Evolutionary conservation across 2,888 invertebrate genomes (phyloP).

Genomic region (Sussaba pulchella): DNA sequence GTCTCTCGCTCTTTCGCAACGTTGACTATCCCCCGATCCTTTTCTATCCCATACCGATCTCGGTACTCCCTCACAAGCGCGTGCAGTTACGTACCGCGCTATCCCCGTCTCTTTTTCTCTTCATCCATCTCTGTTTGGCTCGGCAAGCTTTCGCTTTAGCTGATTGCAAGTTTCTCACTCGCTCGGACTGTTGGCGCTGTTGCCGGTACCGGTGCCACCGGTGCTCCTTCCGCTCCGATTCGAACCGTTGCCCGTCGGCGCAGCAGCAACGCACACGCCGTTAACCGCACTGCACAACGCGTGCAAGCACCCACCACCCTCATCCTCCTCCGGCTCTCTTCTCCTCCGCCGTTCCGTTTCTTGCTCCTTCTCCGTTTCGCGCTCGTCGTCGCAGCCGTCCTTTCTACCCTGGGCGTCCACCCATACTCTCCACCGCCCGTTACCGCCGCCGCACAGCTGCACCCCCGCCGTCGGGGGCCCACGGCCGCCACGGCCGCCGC

Average conservation of each 20-base stretch:
- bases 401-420: slow-evolving; percentile 61
- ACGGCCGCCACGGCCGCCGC: slow-evolving; percentile 65
- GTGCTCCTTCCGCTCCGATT: slow-evolving; percentile 77
- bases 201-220: slow-evolving; percentile 68
- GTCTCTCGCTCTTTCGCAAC: slow-evolving; percentile 58
- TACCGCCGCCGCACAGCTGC: slow-evolving; percentile 61
- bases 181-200: slow-evolving; percentile 68
- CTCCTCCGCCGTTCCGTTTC: slow-evolving; percentile 66
- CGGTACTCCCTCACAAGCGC: slow-evolving; percentile 61
- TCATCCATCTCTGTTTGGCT: slow-evolving; percentile 68
- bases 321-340: slow-evolving; percentile 39
- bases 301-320: slow-evolving; percentile 76
- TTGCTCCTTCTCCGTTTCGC: slow-evolving; percentile 69
- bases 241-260: slow-evolving; percentile 81
- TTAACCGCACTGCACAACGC: slow-evolving; percentile 83
- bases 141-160: slow-evolving; percentile 67
- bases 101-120: slow-evolving; percentile 61
- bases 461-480: slow-evolving; percentile 66
- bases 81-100: slow-evolving; percentile 63
- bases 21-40: slow-evolving; percentile 38
- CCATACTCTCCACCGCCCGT: slow-evolving; percentile 58
- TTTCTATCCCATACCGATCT: slow-evolving; percentile 53
- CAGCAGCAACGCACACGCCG: slow-evolving; percentile 82
- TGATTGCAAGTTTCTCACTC: slow-evolving; percentile 63
- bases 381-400: slow-evolving; percentile 56